Conservation (phyloP, 2,888 invertebrate species). For the Scaptomyza parva region DNA sequence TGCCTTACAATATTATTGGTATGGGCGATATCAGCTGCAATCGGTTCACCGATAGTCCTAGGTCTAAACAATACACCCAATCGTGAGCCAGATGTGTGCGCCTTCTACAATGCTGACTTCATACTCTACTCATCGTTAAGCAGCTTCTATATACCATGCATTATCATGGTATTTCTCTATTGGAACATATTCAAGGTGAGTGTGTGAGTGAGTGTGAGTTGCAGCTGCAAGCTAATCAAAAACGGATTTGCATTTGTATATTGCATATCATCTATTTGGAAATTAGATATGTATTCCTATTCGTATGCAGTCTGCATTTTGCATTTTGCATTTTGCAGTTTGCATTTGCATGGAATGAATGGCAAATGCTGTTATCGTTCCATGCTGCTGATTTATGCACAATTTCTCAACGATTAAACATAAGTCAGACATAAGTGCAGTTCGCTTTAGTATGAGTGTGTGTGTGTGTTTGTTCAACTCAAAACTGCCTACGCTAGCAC, state of each 20-base stretch:
- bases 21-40: conserved; percentile 97
- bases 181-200: conserved; percentile 97
- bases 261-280: conserved; percentile 7
- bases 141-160: conserved; percentile 99
- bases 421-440: conserved; percentile 29
- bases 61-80: conserved; percentile 97
- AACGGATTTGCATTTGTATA: conserved; percentile 51
- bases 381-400: conserved; percentile 64
- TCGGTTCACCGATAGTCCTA: conserved; percentile 97
- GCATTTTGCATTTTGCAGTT: too few species aligned
- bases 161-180: conserved; percentile 99
- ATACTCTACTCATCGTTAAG: conserved; percentile 98
- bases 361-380: conserved; percentile 8
- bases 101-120: conserved; percentile 99
- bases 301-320: neutral
- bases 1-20: conserved; percentile 97
- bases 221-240: conserved; percentile 53
- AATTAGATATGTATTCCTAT: conserved; percentile 4
- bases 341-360: conserved; percentile 4
- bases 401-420: conserved; percentile 48
- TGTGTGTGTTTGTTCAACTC: neutral
- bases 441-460: neutral
- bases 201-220: neutral
- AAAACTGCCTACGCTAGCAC: conserved; percentile 31
- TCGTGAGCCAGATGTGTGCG: conserved; percentile 93